Conservation (phyloP, 2,888 invertebrate species). For the Cheilosia vernalis region DNA sequence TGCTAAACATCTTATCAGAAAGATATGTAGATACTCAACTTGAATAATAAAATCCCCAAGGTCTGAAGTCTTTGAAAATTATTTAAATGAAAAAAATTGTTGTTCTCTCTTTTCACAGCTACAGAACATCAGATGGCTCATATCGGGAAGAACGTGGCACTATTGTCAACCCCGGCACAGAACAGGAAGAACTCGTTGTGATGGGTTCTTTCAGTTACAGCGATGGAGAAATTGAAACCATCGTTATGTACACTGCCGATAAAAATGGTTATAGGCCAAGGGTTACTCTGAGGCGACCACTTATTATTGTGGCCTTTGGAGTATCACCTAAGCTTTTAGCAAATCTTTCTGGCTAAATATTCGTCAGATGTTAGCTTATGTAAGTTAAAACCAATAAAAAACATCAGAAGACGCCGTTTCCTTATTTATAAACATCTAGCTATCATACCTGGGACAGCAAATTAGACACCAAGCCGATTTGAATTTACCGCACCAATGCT, state of each 20-base stretch:
- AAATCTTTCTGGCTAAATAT: constrained; percentile 61
- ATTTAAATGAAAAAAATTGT: not conserved
- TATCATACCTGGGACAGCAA: not conserved
- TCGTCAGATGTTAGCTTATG: not conserved
- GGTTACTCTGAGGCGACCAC: constrained; percentile 80
- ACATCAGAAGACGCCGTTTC: not conserved
- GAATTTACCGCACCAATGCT: no score
- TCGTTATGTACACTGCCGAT: constrained; percentile 82
- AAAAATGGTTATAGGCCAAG: constrained; percentile 82
- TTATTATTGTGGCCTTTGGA: constrained; percentile 57
- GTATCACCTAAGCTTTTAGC: constrained; percentile 75
- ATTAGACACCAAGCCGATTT: no score
- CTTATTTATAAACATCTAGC: no score
- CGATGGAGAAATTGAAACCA: constrained; percentile 80
- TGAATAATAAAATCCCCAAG: no score
- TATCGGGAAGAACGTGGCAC: constrained; percentile 82
- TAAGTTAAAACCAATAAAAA: not conserved
- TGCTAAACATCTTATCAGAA: no score
- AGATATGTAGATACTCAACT: no score
- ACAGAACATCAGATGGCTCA: constrained; percentile 81
- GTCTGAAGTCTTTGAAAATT: no score
- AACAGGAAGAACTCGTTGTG: constrained; percentile 81
- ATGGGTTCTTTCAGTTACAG: constrained; percentile 80
- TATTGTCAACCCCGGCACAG: constrained; percentile 82
- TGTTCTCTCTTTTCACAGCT: constrained; percentile 72